Percentiles rank a stretch among this genome's conserved stretches.
Evolutionary conservation across 2,113 vertebrate genomes (phyloP).

Genomic region (Oophaga pumilio): DNA sequence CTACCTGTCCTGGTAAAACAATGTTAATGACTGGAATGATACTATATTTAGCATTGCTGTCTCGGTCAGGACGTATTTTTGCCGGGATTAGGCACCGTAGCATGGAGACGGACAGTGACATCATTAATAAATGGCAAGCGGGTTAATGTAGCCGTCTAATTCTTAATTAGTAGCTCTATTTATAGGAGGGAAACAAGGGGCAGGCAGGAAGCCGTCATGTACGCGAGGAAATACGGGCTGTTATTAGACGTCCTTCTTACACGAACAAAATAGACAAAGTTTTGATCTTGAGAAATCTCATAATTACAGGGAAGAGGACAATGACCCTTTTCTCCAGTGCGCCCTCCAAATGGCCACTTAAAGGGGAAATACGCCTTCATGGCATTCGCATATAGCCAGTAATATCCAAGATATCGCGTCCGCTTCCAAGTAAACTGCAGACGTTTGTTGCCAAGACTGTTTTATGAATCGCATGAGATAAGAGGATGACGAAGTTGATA

Average conservation of each 20-base stretch:
- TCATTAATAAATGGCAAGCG: conserved; percentile 22
- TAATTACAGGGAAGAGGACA: neutral
- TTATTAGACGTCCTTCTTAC: neutral
- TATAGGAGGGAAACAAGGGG: conserved; percentile 17
- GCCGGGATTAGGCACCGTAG: neutral
- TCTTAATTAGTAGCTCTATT: conserved; percentile 39
- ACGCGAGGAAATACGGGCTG: neutral
- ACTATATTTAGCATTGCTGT: conserved; percentile 30
- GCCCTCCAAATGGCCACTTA: neutral
- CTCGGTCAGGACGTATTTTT: conserved; percentile 8
- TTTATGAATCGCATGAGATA: conserved; percentile 13
- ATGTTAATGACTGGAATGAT: neutral
- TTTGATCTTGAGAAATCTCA: conserved; percentile 8
- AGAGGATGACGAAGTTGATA: conserved; percentile 31
- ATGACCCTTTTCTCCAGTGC: neutral
- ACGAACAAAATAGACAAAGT: neutral
- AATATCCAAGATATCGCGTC: neutral
- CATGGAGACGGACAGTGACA: conserved; percentile 44
- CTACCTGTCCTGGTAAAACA: neutral
- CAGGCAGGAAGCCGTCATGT: neutral
- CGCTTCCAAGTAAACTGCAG: neutral
- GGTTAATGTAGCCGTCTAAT: conserved; percentile 25
- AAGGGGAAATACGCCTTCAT: neutral
- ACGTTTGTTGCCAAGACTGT: neutral
- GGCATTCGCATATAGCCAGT: neutral